Evolutionary conservation across 2,797 vertebrate genomes (phyloP).

Genomic region (Balearica regulorum): DNA sequence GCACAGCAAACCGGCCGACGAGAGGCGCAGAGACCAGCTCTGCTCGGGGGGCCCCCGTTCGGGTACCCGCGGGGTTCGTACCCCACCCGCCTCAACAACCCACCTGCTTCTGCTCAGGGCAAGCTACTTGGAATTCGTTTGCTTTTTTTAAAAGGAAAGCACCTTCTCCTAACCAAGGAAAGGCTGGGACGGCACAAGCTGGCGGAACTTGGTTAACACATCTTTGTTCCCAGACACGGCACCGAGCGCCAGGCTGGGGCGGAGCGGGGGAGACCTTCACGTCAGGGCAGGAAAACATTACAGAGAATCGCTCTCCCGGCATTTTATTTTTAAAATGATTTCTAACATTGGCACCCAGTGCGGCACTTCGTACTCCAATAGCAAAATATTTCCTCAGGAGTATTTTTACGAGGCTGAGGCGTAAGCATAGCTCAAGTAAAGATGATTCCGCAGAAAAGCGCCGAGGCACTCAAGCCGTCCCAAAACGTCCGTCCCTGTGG

Average conservation of each 20-base stretch:
- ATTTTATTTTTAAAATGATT: background rate
- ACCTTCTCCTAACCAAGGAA: background rate
- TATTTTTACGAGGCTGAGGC: background rate
- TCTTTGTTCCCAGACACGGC: background rate
- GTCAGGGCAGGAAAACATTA: background rate
- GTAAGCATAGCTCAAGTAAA: background rate
- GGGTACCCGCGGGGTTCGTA: background rate
- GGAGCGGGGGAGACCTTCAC: background rate
- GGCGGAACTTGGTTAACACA: background rate
- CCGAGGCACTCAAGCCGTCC: background rate
- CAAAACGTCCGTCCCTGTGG: accelerated
- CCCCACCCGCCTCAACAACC: background rate
- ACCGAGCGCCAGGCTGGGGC: accelerated
- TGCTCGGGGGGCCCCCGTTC: accelerated
- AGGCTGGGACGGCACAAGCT: background rate
- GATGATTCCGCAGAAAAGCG: background rate
- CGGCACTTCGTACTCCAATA: background rate
- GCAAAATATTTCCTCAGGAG: background rate
- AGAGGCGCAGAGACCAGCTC: background rate
- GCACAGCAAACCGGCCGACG: background rate
- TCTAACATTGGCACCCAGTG: background rate
- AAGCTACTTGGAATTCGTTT: background rate
- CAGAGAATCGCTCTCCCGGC: background rate
- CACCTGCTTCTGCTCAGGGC: background rate
- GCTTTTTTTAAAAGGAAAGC: background rate